Conservation (phyloP, 2,113 vertebrate species). For the Gnathonemus echidnorhynchus region DNA sequence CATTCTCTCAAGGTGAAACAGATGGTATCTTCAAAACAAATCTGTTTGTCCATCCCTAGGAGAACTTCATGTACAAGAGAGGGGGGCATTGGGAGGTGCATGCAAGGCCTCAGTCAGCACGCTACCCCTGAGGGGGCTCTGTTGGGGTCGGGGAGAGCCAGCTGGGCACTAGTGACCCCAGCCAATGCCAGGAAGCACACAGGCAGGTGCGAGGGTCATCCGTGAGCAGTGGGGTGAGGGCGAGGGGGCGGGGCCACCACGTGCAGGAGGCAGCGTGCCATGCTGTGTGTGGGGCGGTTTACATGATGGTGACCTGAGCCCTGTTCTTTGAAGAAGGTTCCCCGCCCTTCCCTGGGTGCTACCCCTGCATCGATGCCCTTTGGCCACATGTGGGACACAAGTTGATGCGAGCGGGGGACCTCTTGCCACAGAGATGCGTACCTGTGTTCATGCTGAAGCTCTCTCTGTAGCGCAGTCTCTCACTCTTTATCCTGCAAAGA, state of each 20-base stretch:
- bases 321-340: background rate
- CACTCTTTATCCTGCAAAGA: slow-evolving; percentile 53
- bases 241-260: background rate
- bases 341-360: background rate
- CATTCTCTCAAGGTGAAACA: background rate
- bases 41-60: background rate
- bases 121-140: background rate
- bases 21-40: background rate
- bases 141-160: background rate
- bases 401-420: background rate
- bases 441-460: slow-evolving; percentile 70
- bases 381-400: background rate
- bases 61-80: background rate
- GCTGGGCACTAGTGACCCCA: background rate
- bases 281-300: background rate
- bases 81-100: background rate
- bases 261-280: background rate
- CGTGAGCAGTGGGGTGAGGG: background rate
- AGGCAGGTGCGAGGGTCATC: background rate
- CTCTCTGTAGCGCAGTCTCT: slow-evolving; percentile 44
- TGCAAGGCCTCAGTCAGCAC: background rate
- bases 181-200: background rate
- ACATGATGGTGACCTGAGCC: background rate
- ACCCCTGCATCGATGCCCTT: background rate
- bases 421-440: slow-evolving; percentile 24